Evolutionary conservation across 2,113 vertebrate species (phyloP), one percentile per base, ranked within the genome.

Genomic region (Poecilia latipinna): DNA sequence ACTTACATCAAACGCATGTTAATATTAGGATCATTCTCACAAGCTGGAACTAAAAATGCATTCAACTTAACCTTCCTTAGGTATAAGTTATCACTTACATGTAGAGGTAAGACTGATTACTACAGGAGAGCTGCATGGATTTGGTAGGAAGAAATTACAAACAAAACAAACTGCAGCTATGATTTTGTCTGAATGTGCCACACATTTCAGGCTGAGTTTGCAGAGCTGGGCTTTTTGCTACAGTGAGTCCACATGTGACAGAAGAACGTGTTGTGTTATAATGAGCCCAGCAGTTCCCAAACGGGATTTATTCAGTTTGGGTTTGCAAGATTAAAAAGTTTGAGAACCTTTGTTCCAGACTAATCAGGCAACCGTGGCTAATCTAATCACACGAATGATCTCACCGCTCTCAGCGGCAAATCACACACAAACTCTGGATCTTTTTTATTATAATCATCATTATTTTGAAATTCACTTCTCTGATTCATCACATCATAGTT

Each of bases 241-340:
- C 61, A n/a, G 44, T 68, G n/a, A 74, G 75, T 62, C 60, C 72
- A 73, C 61, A 75, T n/a, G 62, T 86, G 79, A 89, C 68, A n/a
- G 12, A 0, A 69, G 83, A 71, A 80, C 84, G 80, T 72, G 78
- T 75, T 82, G 65, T 35, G 69, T 70, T 83, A 61, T 77, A 87
- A 83, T 65, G 54, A 87, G 78, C 54, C 26, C 72, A 15, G 24
- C 77, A 24, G 39, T 65, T 75, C 78, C 78, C 82, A 61, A 67
- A 82, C 75, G 70, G 81, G 82, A 77, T 67, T 77, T 44, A 57
- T 68, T 75, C 72, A 74, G 82, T 90, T 86, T 84, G 85, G 81
- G 63, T 66, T 71, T 67, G 82, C 29, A 3, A 88, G 89, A 92
- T 90, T 91, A 89, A 86, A 87, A 92, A 87, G 82, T 90, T 90